Base-by-base conservation (phyloP, 35 echinoderm and acorn worm genomes). In the Apostichopus japonicus region DNA sequence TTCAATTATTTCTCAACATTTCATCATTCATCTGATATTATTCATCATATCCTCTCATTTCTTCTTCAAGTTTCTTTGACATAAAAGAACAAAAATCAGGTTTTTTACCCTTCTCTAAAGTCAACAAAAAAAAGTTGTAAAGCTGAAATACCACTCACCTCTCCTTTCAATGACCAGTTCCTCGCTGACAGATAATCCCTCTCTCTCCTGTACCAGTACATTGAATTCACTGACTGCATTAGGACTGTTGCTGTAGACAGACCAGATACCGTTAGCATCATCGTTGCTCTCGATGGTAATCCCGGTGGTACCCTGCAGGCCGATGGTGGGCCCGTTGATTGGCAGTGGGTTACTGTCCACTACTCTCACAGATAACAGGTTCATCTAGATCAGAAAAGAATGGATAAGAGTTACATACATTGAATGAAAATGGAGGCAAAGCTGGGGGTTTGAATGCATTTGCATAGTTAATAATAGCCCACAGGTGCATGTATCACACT, bases 181-280 rank as follows among this genome's bases (percentile, higher is more conserved):
- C 76, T 96, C 97, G 81, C 97, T 95, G 53, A 99, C 95, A 33
- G 93, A 96, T 54, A 99, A 57, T 24, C 97, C 95, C 17, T 86
- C 87, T 27, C 93, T 93, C 86, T 99, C 97, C 24, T 91, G 83
- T 15, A 99, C 95, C 24, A 83, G 25, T 14, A 99, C 90, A 8
- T 23, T 52, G 67, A 91, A 90, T 1, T 90, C 93, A 8, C 89
- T 63, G 0, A 84, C 78, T 1, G 97, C 95, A 86, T 99, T 95
- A 6, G 97, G 97, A 78, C 97, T 99, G 72, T 94, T 99, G 82
- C 97, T 99, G 55, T 94, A 99, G 19, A 99, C 87, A 22, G 95
- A 77, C 97, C 97, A 99, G 9, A 99, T 90, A 55, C 97, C 97
- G 78, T 99, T 99, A 33, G 97, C 97, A 92, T 99, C 97, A 72